Base-by-base conservation (phyloP, 37 sponge, comb jelly and placozoan genomes). In the Aplysina aerophoba region DNA sequence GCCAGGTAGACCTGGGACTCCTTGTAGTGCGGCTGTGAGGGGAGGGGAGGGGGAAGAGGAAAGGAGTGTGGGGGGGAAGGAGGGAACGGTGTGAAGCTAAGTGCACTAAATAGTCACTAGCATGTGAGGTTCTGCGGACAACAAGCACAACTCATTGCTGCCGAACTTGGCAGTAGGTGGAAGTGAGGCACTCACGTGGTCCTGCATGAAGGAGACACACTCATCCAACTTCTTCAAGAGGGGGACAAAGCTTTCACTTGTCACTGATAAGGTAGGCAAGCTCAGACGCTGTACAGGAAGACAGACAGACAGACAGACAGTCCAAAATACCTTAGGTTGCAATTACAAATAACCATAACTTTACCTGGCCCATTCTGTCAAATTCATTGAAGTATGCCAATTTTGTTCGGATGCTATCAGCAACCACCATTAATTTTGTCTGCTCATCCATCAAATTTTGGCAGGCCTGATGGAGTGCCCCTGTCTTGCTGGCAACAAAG, bases 381-480 rank as follows among this genome's bases (percentile, higher is more conserved):
- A 92, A 89, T 62, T 95, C 97, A n/a, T 89, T 90, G 84, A 99
- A 97, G 88, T 93, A 97, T 38, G 90, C 86, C 84, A 95, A 85
- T 73, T 87, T 97, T 80, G n/a, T 80, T 41, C 75, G 85, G 82
- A 95, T 97, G 79, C 89, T 95, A 77, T 93, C 96, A 25, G 89
- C 92, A 40, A 91, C 83, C 21, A 85, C 80, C 35, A 86, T 86
- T 86, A 95, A 83, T 40, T 92, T 90, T 28, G 91, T 95, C 96
- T 97, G 93, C 17, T 98, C 98, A 59, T 93, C 85, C 71, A 95
- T 86, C 27, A 98, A 91, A 25, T 96, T 80, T 71, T 98, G 94
- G 86, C 98, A 98, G 21, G 96, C 97, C 21, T 88, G 80, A 81
- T 98, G 96, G n/a, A 98, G 89, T 55, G 98, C 91, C 35, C 84